These are phyloP conservation scores for Erebia epiphron DNA, from an alignment of 2,888 invertebrate genomes.

Conservation along the genomic window DNA sequence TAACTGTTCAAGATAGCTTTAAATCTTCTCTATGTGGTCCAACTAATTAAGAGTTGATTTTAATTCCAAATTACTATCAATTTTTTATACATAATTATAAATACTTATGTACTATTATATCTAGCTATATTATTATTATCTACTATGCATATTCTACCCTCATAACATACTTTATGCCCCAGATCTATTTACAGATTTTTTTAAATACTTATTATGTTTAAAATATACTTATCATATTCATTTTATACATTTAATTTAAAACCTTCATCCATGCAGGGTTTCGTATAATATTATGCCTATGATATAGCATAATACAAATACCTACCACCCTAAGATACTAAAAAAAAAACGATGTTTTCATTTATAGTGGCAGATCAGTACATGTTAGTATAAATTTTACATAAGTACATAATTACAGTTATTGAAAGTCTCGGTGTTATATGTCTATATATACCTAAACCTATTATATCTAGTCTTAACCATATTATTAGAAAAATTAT, in stretches of 20 bases:
- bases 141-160: too few relatives aligned
- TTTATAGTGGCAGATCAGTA: neutral
- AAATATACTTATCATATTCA: too few relatives aligned
- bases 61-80: constrained; percentile 24
- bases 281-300: neutral
- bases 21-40: constrained; percentile 56
- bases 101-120: neutral
- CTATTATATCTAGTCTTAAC: constrained; percentile 35
- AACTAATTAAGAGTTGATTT: constrained; percentile 54
- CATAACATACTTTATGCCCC: too few relatives aligned
- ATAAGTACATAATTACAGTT: neutral
- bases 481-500: constrained; percentile 1
- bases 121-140: too few relatives aligned
- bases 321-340: too few relatives aligned
- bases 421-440: constrained; percentile 26
- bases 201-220: too few relatives aligned
- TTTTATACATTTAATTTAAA: too few relatives aligned
- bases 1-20: constrained; percentile 39
- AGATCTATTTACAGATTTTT: too few relatives aligned
- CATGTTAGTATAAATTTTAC: constrained; percentile 1
- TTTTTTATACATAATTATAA: neutral
- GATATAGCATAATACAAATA: too few relatives aligned
- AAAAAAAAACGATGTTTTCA: too few relatives aligned
- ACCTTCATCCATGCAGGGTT: neutral
- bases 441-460: constrained; percentile 32